These are phyloP conservation scores for Torymus aiolomorphi DNA, from an alignment of 2,888 invertebrate genomes.

Conservation along the genomic window DNA sequence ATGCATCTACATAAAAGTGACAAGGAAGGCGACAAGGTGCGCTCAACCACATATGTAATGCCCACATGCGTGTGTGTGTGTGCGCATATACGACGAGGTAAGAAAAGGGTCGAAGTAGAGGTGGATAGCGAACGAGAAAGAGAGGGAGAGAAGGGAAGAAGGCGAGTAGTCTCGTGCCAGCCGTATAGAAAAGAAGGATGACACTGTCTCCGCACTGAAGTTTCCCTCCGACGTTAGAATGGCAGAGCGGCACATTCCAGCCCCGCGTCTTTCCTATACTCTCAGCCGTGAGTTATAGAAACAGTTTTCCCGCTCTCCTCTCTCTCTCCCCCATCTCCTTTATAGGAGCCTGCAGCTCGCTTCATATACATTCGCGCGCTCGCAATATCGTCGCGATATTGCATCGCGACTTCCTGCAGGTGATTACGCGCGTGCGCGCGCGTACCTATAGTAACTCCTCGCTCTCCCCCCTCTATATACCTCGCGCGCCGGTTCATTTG, in stretches of 20 bases:
- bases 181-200: slow-evolving; percentile 42
- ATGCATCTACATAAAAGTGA: slow-evolving; percentile 57
- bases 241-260: slow-evolving; percentile 33
- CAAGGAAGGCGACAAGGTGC: slow-evolving; percentile 25
- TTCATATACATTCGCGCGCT: slow-evolving; percentile 16
- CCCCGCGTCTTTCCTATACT: not conserved
- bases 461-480: not conserved
- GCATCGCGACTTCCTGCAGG: slow-evolving; percentile 37
- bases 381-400: slow-evolving; percentile 45
- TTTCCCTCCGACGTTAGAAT: slow-evolving; percentile 40
- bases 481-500: slow-evolving; percentile 43
- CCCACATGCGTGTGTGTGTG: not conserved
- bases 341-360: not conserved
- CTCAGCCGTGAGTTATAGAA: slow-evolving; percentile 41
- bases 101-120: not conserved
- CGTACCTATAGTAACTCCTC: slow-evolving; percentile 5
- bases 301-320: slow-evolving; percentile 17
- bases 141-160: not conserved
- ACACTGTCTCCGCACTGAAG: slow-evolving; percentile 20
- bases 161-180: not conserved
- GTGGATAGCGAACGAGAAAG: not conserved
- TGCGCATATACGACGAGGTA: not conserved
- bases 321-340: not conserved
- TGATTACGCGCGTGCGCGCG: slow-evolving; percentile 28
- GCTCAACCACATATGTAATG: not conserved